Evolutionary conservation across 1,140 invertebrate genomes (phyloP).

Genomic region (Melitaea cinxia): DNA sequence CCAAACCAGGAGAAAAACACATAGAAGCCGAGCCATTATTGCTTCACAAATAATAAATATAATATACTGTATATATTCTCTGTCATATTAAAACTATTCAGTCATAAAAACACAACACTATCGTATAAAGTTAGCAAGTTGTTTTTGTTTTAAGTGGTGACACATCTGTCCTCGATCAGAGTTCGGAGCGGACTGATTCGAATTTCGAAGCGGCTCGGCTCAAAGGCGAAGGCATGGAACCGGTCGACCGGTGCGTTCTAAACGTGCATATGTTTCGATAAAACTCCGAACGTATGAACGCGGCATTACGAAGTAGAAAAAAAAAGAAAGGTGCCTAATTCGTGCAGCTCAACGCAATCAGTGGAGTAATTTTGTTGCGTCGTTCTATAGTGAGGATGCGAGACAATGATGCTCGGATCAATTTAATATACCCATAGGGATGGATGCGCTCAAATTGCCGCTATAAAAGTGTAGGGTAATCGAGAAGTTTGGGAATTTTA

Average conservation of each 20-base stretch:
- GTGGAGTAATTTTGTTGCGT: constrained; percentile 65
- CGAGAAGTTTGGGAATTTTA: constrained; percentile 60
- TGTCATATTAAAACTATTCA: constrained; percentile 64
- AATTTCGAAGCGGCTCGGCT: constrained; percentile 62
- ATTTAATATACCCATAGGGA: constrained; percentile 63
- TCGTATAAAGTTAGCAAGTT: constrained; percentile 50
- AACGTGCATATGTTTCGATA: constrained; percentile 72
- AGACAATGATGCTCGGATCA: constrained; percentile 64
- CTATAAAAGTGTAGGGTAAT: constrained; percentile 66
- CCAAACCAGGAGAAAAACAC: constrained; percentile 60
- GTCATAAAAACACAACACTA: constrained; percentile 61
- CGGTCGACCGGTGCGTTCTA: constrained; percentile 68
- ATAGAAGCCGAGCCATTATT: constrained; percentile 68
- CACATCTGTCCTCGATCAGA: constrained; percentile 41
- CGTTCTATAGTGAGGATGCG: constrained; percentile 31
- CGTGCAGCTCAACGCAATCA: constrained; percentile 73
- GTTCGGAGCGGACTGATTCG: constrained; percentile 63
- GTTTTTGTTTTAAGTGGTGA: constrained; percentile 42
- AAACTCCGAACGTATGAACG: constrained; percentile 72
- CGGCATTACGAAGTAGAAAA: constrained; percentile 67
- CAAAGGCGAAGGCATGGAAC: constrained; percentile 72
- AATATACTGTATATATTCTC: constrained; percentile 49
- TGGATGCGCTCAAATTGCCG: constrained; percentile 61
- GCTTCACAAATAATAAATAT: constrained; percentile 46
- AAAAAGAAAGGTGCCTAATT: constrained; percentile 73